Evolutionary conservation across 2,888 invertebrate species (phyloP).

Genomic region (Noctuana brunneofusca): DNA sequence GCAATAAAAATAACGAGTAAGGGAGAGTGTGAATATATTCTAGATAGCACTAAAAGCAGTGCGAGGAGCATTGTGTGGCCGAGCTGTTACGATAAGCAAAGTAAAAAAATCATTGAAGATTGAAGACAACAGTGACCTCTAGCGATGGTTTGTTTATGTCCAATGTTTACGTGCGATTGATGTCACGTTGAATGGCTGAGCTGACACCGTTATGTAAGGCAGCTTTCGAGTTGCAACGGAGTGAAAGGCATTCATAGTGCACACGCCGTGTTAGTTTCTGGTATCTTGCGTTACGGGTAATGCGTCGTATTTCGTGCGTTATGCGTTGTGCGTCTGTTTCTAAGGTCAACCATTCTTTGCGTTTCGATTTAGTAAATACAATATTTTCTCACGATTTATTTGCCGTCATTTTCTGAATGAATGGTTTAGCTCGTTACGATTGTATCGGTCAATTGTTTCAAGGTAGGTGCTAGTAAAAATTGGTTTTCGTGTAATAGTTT

Average conservation of each 20-base stretch:
- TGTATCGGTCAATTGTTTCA: background rate
- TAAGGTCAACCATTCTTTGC: background rate
- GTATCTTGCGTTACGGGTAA: constrained; percentile 24
- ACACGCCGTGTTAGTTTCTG: constrained; percentile 1
- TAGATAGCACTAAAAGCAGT: no score
- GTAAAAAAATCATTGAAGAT: no score
- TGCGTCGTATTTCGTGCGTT: background rate
- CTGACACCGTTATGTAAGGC: constrained; percentile 28
- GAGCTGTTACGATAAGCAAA: no score
- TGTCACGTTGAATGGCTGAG: constrained; percentile 25
- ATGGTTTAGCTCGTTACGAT: background rate
- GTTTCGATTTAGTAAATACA: background rate
- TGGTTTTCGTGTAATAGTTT: no score
- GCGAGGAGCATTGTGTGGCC: no score
- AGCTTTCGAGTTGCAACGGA: constrained; percentile 43
- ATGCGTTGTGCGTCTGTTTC: background rate
- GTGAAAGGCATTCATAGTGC: constrained; percentile 43
- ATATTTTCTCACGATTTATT: background rate
- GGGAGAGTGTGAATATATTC: no score
- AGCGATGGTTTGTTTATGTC: background rate
- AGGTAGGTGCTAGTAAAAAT: no score
- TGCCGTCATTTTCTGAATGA: background rate
- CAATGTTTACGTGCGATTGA: constrained; percentile 9
- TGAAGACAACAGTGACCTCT: background rate
- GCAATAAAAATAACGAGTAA: no score